Evolutionary conservation across 1,140 invertebrate species (phyloP).

Genomic region (Eurosta solidaginis): DNA sequence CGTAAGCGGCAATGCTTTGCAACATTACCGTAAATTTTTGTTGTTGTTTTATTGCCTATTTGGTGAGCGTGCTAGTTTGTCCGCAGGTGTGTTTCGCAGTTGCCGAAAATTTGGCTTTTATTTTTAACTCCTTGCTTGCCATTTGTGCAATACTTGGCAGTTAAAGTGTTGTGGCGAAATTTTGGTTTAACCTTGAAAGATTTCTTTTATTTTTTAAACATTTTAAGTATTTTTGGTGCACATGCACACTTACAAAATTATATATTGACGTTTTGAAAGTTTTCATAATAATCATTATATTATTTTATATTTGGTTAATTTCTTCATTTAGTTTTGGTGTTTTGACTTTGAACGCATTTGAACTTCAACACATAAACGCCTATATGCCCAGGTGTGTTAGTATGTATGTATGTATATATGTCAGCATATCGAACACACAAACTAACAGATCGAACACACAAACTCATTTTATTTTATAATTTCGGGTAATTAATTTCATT

Average conservation of each 20-base stretch:
- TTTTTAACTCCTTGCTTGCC: background rate
- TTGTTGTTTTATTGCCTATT: background rate
- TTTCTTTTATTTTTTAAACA: background rate
- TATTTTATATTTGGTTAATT: no score
- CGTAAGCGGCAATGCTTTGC: background rate
- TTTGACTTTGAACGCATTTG: slow-evolving; percentile 25
- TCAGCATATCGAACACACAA: no score
- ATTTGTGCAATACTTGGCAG: background rate
- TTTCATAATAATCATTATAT: background rate
- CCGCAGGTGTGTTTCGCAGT: background rate
- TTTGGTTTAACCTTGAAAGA: slow-evolving; percentile 8
- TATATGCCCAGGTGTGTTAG: no score
- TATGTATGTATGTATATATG: background rate
- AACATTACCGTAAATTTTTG: background rate
- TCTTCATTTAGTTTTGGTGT: background rate
- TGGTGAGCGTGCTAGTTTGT: no score
- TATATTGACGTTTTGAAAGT: background rate
- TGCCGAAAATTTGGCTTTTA: background rate
- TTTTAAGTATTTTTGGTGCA: background rate
- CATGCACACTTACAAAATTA: background rate
- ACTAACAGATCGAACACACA: no score
- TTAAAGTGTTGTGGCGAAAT: background rate
- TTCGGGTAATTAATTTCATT: no score
- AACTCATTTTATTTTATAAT: no score
- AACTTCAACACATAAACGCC: background rate